phyloP scores from a whole-genome alignment of 2,113 vertebrate species.

The Furnarius figulus region DNA sequence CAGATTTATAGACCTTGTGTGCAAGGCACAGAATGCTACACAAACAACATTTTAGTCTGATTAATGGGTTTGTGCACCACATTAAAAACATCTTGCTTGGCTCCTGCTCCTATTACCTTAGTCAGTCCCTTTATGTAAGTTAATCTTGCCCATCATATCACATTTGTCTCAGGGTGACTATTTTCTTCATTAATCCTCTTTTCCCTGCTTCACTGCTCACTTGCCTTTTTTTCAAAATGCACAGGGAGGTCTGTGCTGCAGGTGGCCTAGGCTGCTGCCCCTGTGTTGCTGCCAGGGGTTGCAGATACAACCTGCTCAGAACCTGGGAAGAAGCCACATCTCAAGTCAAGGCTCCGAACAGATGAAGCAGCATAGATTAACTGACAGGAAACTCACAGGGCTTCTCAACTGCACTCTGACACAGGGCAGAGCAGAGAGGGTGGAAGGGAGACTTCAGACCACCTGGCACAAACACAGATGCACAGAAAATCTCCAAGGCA shows the following conservation, averaged over 20 bases:
- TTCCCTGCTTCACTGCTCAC: not conserved
- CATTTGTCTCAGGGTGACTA: not conserved
- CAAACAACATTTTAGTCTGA: slow-evolving; percentile 17
- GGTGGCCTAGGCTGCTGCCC: not conserved
- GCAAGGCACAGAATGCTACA: not conserved
- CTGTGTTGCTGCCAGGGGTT: not conserved
- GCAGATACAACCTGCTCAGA: not conserved
- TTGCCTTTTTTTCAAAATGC: not conserved
- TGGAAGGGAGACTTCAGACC: not conserved
- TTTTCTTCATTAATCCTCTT: slow-evolving; percentile 29
- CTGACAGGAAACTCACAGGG: not conserved
- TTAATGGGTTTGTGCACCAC: slow-evolving; percentile 33
- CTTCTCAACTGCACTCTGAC: not conserved
- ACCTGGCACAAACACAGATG: not conserved
- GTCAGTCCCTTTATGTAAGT: not conserved
- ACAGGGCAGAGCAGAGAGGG: not conserved
- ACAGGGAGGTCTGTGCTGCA: not conserved
- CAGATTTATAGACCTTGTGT: not conserved
- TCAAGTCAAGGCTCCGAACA: not conserved
- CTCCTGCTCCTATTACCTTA: not conserved
- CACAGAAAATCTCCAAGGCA: not conserved
- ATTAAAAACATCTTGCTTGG: slow-evolving; percentile 20
- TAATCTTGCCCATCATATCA: slow-evolving; percentile 28
- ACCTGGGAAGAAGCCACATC: not conserved
- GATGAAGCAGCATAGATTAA: not conserved